Conservation (phyloP, 2,797 vertebrate species). For the Typhlichthys subterraneus region DNA sequence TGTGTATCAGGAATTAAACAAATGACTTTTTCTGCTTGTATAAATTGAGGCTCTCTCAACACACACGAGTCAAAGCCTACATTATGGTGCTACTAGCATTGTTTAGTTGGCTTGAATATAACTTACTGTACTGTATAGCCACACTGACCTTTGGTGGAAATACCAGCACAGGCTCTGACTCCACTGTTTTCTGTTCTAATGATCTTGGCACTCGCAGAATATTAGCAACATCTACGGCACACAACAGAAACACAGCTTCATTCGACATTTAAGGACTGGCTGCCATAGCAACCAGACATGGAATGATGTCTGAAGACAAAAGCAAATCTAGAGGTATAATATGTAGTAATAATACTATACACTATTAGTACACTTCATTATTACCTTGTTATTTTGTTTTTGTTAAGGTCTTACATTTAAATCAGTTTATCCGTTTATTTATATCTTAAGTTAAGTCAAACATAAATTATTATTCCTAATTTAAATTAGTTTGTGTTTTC, state of each 20-base stretch:
- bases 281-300: constrained; percentile 61
- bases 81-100: constrained; percentile 39
- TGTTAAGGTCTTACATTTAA: no score
- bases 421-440: no score
- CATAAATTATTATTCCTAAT: no score
- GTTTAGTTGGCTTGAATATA: constrained; percentile 52
- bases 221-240: constrained; percentile 45
- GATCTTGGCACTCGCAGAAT: constrained; percentile 39
- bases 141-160: constrained; percentile 66
- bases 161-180: constrained; percentile 50
- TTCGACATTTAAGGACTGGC: constrained; percentile 40
- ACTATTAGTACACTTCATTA: background rate
- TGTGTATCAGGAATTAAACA: no score
- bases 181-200: constrained; percentile 53
- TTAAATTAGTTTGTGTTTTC: no score
- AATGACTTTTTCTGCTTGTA: no score
- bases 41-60: no score
- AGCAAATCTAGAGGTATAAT: background rate
- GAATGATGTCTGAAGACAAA: constrained; percentile 38
- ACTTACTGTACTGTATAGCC: constrained; percentile 24
- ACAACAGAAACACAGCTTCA: constrained; percentile 34
- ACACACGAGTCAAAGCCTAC: background rate
- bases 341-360: background rate
- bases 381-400: no score
- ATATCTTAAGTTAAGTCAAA: no score